Evolutionary conservation across 2,888 invertebrate species (phyloP).

Genomic region (Plebejus melissa): DNA sequence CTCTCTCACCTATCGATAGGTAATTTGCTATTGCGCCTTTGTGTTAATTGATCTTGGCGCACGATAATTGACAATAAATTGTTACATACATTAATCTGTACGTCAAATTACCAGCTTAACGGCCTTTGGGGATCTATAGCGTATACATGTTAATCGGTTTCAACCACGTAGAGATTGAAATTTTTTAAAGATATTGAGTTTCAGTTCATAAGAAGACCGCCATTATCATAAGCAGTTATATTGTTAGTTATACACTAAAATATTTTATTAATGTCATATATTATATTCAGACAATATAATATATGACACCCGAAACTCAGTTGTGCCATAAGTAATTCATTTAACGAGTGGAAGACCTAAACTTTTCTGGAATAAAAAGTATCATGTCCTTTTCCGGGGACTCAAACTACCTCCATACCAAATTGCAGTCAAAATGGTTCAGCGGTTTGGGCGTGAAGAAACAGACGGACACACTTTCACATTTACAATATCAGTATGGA

Average conservation of each 20-base stretch:
- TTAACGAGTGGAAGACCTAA: too few species aligned
- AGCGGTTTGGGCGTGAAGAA: too few species aligned
- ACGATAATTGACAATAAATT: conserved; percentile 77
- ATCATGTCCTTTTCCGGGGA: too few species aligned
- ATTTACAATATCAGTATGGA: too few species aligned
- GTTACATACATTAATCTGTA: conserved; percentile 70
- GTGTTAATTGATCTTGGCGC: conserved; percentile 73
- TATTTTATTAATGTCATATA: not conserved
- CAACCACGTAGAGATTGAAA: not conserved
- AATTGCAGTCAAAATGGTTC: too few species aligned
- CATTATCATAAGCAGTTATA: not conserved
- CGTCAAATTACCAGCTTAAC: conserved; percentile 65
- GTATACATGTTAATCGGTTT: conserved; percentile 2
- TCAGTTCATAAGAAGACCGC: not conserved
- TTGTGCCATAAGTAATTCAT: too few species aligned
- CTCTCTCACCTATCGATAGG: conserved; percentile 53
- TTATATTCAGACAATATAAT: not conserved
- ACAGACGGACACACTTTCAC: too few species aligned
- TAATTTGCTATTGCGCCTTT: conserved; percentile 73
- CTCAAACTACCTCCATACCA: too few species aligned
- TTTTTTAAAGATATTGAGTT: not conserved
- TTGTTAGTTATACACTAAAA: not conserved
- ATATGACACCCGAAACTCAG: too few species aligned
- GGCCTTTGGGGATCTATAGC: conserved; percentile 47
- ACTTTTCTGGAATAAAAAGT: too few species aligned